Evolutionary conservation across 2,797 vertebrate species (phyloP), one percentile per base, ranked within the genome.

Genomic region (Catostomus latipinnis): DNA sequence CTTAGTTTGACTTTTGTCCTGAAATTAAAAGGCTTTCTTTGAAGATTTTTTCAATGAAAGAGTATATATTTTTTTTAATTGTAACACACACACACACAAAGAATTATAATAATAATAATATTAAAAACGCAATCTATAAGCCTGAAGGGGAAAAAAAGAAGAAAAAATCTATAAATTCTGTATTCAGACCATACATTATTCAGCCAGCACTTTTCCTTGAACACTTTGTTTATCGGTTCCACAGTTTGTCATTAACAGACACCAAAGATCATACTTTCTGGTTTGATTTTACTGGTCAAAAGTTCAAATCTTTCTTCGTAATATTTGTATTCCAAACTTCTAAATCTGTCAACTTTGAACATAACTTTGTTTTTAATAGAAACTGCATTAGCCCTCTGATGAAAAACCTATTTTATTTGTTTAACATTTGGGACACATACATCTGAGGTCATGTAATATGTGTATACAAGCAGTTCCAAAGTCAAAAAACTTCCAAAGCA

Each of bases 361-460:
- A 58, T 58, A 61, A 69, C 68, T 16, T 66, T 63, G 45, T 53
- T 81, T 67, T 76, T 60, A 81, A 71, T 75, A 75, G 63, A 71
- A 61, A 68, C 67, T 56, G 71, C 52, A 73, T 71, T 60, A 71
- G 16, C 50, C 71, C 43, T 65, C 10, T 73, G 50, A 71, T 76
- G 66, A 78, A 78, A 70, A 79, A 61, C 48, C 54, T 45, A 53
- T 71, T 76, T 63, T 62, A 48, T 81, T 81, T 81, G 71, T 83
- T 85, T 80, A 77, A 83, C 81, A 78, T 82, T 83, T 75, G 56
- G 70, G 71, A 77, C 54, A 50, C 68, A 78, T 34, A 34, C 67
- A 71, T 76, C 52, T 81, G 75, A 82, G 63, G 48, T 74, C 56
- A 69, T 50, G 54, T 63, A 69, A 63, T 46, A 70, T 81, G 76